Conservation (phyloP, 2,888 invertebrate genomes). For the Cataglyphis rosenhaueri region DNA sequence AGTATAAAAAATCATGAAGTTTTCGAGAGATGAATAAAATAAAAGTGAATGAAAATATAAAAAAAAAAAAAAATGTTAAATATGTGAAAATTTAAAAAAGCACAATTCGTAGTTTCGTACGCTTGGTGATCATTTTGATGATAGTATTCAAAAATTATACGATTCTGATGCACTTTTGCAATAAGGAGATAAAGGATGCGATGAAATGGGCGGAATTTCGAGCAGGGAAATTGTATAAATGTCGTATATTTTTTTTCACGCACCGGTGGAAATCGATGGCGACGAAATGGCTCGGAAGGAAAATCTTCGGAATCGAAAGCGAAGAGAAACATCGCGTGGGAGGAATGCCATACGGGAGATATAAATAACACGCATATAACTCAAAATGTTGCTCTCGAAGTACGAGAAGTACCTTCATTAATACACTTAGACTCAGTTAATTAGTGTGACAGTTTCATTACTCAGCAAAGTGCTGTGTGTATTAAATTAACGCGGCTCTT, state of each 20-base stretch:
- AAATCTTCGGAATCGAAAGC: slow-evolving; percentile 27
- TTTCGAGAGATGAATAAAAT: not conserved
- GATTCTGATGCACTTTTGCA: slow-evolving; percentile 42
- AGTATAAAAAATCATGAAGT: not conserved
- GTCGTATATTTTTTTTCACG: slow-evolving; percentile 38
- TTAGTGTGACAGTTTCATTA: slow-evolving; percentile 54
- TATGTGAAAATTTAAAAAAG: slow-evolving; percentile 28
- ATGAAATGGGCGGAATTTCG: slow-evolving; percentile 33
- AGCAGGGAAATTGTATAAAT: slow-evolving; percentile 48
- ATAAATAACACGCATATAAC: slow-evolving; percentile 43
- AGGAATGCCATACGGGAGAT: slow-evolving; percentile 4
- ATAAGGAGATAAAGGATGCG: slow-evolving; percentile 4
- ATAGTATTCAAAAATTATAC: slow-evolving; percentile 47
- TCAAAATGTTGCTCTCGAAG: slow-evolving; percentile 47
- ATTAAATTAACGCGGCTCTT: slow-evolving; percentile 53
- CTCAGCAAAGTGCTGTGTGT: slow-evolving; percentile 52
- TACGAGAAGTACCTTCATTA: slow-evolving; percentile 50
- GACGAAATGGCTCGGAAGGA: slow-evolving; percentile 14
- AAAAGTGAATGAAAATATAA: not conserved
- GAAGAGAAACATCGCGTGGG: not conserved
- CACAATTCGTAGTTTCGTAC: slow-evolving; percentile 33
- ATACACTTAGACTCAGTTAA: slow-evolving; percentile 54
- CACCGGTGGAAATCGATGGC: slow-evolving; percentile 4
- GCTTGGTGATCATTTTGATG: not conserved
- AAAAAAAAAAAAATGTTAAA: not conserved